Conservation (phyloP, 2,797 vertebrate species). For the Artibeus jamaicensis region DNA sequence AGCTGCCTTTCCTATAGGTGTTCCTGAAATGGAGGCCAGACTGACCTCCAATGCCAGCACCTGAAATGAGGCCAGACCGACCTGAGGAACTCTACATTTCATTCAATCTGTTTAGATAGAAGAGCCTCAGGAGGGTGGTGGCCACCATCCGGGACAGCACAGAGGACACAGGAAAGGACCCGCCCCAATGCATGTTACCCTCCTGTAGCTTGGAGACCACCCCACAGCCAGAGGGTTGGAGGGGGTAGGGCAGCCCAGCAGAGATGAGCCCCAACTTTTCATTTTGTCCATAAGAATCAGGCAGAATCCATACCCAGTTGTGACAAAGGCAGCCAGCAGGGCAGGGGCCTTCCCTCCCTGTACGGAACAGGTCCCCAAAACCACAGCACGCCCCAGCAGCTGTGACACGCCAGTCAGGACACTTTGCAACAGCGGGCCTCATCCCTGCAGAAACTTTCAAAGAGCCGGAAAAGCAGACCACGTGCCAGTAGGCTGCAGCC, state of each 20-base stretch:
- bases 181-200: not conserved
- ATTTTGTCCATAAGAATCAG: not conserved
- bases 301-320: not conserved
- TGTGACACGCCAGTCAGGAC: not conserved
- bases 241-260: not conserved
- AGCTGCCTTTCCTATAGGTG: not conserved
- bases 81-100: not conserved
- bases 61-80: not conserved
- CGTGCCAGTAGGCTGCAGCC: accelerated
- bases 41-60: not conserved
- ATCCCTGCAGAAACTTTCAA: not conserved
- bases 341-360: not conserved
- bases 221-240: not conserved
- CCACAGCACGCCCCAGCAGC: not conserved
- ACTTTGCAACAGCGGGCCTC: not conserved
- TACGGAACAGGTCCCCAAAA: not conserved
- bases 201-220: not conserved
- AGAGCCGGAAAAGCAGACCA: too few relatives aligned
- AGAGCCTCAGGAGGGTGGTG: not conserved
- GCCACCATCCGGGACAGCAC: not conserved
- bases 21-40: not conserved
- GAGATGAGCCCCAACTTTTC: not conserved
- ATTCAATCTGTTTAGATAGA: not conserved
- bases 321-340: not conserved
- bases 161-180: not conserved